Base-by-base conservation (phyloP, 1,140 invertebrate genomes). In the Brachionus angularis region DNA sequence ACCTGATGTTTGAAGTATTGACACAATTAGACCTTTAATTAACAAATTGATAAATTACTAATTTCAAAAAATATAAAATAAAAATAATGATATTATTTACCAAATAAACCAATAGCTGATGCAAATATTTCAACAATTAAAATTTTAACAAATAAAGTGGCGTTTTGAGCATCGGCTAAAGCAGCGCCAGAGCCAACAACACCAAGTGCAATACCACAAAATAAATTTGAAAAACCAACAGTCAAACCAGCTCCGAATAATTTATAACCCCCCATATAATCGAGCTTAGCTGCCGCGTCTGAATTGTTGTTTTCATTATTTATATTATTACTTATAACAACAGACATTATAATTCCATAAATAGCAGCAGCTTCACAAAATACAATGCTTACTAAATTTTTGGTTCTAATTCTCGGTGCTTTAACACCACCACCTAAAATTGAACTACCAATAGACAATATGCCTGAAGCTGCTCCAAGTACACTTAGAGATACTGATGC, bases 81-180 rank as follows among this genome's bases (percentile, higher is more conserved):
- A 58, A 33, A 33, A 18, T 58, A 1, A 33, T 33, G 10, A 23
- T 36, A 23, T 21, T 36, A 1, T 34, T 47, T 47, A 47, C 94
- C 94, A 83, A 98, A 98, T 0, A 98, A 85, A 78, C 94, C 94
- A 82, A 98, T 96, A 75, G 94, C 94, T 79, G 90, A 93, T 21
- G 91, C 94, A 81, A 98, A 98, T 80, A 97, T 98, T 84, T 98
- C 94, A 47, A 98, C 89, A 79, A 98, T 96, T 7, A 98, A 85
- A 81, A 98, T 94, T 81, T 96, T 96, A 12, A 98, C 93, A 78
- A 98, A 98, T 4, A 97, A 86, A 1, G 88, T 86, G 12, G 91
- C 86, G 82, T 96, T 95, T 14, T 93, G 92, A 64, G 94, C 94
- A 85, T 98, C 94, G 69, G 94, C 88, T 2, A 98, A 84, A 21